Evolutionary conservation across 2,797 vertebrate species (phyloP), one percentile per base, ranked within the genome.

Genomic region (Echeneis naucrates): DNA sequence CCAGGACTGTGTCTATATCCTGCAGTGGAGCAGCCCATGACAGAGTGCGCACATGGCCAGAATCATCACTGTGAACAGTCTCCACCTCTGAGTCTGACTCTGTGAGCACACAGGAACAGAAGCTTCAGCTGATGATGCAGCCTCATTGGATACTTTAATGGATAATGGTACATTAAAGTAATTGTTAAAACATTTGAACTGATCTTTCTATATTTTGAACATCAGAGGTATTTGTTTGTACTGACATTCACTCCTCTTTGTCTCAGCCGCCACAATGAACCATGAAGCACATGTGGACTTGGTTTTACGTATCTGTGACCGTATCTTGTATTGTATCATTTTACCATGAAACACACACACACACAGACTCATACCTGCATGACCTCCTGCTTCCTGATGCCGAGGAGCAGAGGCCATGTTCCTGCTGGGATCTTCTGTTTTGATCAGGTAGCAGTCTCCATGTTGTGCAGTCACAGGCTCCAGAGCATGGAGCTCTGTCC

Each of bases 41-140:
- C 2, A 81, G 35, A 26, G 86, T 81, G 23, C 53, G 60, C 12
- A 75, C 51, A 7, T 61, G 26, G 56, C 79, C 78, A 0, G 74
- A 54, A 26, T 71, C 56, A 0, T 81, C 83, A 7, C 79, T 78
- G 17, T 68, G 79, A 47, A 53, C 35, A 7, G 23, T 23, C 27
- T 83, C 78, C 38, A 58, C 50, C 10, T 89, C 89, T 5, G 73
- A 84, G 17, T 84, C 79, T 2, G 68, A 71, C 11, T 87, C 90
- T 92, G 55, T 1, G 32, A 52, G 21, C 0, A 17, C 14, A 67
- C 6, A 21, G 14, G 14, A n/a, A 19, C 1, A 11, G 42, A 60
- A 33, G 2, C 24, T 13, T 40, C 30, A 35, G 2, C 3, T 33
- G 38, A 19, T 50, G 23, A 26, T 27, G 21, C 2, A 1, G 30